Evolutionary conservation across 2,113 vertebrate genomes (phyloP).

Genomic region (Turnix velox): DNA sequence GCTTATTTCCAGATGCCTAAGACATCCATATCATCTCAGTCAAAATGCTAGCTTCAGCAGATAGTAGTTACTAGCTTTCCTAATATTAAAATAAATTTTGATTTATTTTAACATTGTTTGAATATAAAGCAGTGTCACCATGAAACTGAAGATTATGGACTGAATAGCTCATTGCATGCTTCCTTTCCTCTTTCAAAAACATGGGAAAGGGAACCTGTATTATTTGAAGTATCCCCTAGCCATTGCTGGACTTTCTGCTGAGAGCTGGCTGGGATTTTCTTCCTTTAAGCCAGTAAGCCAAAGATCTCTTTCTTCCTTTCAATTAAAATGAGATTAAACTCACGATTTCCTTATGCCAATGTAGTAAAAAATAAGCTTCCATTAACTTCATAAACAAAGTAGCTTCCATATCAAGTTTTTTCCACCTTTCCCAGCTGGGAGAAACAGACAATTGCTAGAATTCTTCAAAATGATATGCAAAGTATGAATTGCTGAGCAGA

Average conservation of each 20-base stretch:
- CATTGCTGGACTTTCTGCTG: not conserved
- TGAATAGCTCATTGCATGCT: not conserved
- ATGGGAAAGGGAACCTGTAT: not conserved
- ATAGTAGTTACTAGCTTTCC: not conserved
- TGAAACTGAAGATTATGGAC: not conserved
- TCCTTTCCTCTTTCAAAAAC: not conserved
- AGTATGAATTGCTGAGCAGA: not conserved
- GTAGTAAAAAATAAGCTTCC: not conserved
- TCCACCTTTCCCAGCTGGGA: not conserved
- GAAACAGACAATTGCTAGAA: not conserved
- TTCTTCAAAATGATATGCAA: not conserved
- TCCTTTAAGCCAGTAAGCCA: not conserved
- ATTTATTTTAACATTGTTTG: not conserved
- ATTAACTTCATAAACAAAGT: not conserved
- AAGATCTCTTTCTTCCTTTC: not conserved
- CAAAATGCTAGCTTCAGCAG: not conserved
- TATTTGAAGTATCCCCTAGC: not conserved
- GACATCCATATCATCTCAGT: not conserved
- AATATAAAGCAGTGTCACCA: not conserved
- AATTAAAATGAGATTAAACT: not conserved
- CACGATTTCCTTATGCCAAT: not conserved
- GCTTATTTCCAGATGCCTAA: not conserved
- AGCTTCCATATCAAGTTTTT: not conserved
- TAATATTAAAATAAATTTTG: not conserved
- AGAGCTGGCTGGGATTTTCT: not conserved